A percentile compares a stretch with the other conserved stretches of the same genome.
Evolutionary conservation across 2,113 vertebrate genomes (phyloP).

Genomic region (Cranoglanis bouderius): DNA sequence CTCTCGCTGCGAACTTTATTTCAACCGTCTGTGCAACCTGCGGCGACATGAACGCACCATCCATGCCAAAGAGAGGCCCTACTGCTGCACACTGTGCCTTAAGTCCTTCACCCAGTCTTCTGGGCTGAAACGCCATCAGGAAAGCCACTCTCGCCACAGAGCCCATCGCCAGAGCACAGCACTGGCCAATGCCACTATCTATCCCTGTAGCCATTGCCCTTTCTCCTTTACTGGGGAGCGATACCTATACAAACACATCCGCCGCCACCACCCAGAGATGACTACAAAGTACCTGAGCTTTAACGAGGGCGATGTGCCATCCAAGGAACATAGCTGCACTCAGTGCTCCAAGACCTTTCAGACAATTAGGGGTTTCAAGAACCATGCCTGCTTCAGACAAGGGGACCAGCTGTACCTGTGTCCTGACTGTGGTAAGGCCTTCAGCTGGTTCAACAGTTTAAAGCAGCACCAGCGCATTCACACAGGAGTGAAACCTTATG

Average conservation of each 20-base stretch:
- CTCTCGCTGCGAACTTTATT: slow-evolving; percentile 62
- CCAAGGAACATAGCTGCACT: slow-evolving; percentile 57
- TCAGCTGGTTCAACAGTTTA: slow-evolving; percentile 69
- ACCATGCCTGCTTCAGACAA: slow-evolving; percentile 68
- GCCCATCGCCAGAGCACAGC: slow-evolving; percentile 38
- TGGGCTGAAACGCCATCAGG: slow-evolving; percentile 73
- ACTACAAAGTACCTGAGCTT: slow-evolving; percentile 56
- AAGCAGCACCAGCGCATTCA: slow-evolving; percentile 76
- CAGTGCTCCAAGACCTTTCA: slow-evolving; percentile 64
- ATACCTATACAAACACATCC: slow-evolving; percentile 74
- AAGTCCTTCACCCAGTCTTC: slow-evolving; percentile 65
- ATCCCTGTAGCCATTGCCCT: slow-evolving; percentile 69
- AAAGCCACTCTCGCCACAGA: slow-evolving; percentile 59
- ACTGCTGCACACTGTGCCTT: slow-evolving; percentile 67
- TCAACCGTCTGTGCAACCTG: slow-evolving; percentile 64
- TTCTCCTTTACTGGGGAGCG: slow-evolving; percentile 76
- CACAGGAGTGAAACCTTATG: slow-evolving; percentile 74
- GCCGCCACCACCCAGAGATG: slow-evolving; percentile 72
- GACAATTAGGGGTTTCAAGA: slow-evolving; percentile 61
- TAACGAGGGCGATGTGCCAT: slow-evolving; percentile 44
- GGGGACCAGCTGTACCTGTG: slow-evolving; percentile 71
- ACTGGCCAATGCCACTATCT: slow-evolving; percentile 64
- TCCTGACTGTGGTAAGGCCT: slow-evolving; percentile 74
- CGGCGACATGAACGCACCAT: slow-evolving; percentile 66
- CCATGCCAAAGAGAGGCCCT: slow-evolving; percentile 58